Base-by-base conservation (phyloP, 2,113 vertebrate species). In the Erythrocercus mccallii region DNA sequence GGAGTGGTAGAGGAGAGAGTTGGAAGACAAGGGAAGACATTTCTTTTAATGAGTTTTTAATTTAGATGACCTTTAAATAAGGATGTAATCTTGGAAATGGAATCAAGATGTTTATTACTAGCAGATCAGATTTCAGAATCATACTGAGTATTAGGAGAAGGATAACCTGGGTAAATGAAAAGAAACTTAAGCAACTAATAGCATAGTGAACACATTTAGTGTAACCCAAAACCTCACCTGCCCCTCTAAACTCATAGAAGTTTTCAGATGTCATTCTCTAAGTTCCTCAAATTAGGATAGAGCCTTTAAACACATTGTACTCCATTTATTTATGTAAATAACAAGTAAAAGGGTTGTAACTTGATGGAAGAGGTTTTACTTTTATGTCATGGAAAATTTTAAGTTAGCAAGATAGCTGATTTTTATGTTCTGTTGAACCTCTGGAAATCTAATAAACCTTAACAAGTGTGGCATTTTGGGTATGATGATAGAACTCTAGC, bases 31-130 rank as follows among this genome's bases (percentile, higher is more conserved):
- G 92, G 17, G 15, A 42, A 73, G 71, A 44, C 6, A 56, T 86
- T 93, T 77, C 14, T 90, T 93, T 79, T 47, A 82, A 69, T 86
- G 56, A 71, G 15, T 66, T 91, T 94, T 57, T 87, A 76, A 62
- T 90, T 94, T 80, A 73, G 58, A 44, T 80, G 58, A 89, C 68
- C 38, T 93, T 94, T 81, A 64, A 83, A 86, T 78, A 83, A 70
- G 62, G 24, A 31, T 77, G 15, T 62, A 85, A 66, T 90, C 93
- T 74, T 95, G 58, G 54, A 90, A 94, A 77, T 66, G 54, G 42
- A 88, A 77, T 91, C 47, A 72, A 88, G 81, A 73, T 94, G 73
- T 77, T 92, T 76, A 42, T 87, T 92, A 68, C 6, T 48, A 69
- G 16, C n/a, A 86, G 72, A 74, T 93, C 37, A 21, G 50, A 62